Base-by-base conservation (phyloP, 2,797 vertebrate genomes). In the Tragopan temminckii region DNA sequence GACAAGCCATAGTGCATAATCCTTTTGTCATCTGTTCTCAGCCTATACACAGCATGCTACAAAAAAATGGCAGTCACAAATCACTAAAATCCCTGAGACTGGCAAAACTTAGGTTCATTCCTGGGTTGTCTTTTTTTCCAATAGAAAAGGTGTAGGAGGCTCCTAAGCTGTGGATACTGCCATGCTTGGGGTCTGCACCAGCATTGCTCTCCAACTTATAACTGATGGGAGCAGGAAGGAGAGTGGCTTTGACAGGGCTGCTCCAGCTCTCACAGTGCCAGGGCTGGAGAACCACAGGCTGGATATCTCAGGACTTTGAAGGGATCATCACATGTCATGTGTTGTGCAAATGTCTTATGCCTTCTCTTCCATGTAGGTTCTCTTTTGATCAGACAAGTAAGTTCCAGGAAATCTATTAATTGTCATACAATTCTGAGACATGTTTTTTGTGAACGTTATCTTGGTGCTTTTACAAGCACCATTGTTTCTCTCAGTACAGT, bases 321-420 rank as follows among this genome's bases (percentile, higher is more conserved):
- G 27, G 25, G 45, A 75, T 85, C 53, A 68, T 82, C 45, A 55
- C 20, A 61, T 20, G 18, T 31, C 61, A 42, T 10, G 8, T 31
- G 38, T 21, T 63, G 38, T 31, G 38, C 38, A 92, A 63, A 80
- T 69, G 29, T 69, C 23, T 21, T 89, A 90, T 94, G 7, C 38
- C 87, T 89, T 16, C 58, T 75, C 35, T 72, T 83, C 46, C 13
- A 9, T 29, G 40, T 36, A 90, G 57, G 20, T 80, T 45, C 38
- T 75, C 33, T 77, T 85, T 64, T 0, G 0, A 27, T 88, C 35
- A 87, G 38, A 75, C 5, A 50, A 80, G 77, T 40, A 52, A 50
- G 61, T 94, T n/a, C 66, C 66, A 64, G 62, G 68, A 50, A 74
- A 84, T 62, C 61, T 72, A 4, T 83, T 57, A 74, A n/a, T 14